Percentiles rank a stretch among this genome's conserved stretches.
These are phyloP conservation scores for Kryptopterus vitreolus DNA, from an alignment of 2,797 vertebrate genomes.

Conservation along the genomic window DNA sequence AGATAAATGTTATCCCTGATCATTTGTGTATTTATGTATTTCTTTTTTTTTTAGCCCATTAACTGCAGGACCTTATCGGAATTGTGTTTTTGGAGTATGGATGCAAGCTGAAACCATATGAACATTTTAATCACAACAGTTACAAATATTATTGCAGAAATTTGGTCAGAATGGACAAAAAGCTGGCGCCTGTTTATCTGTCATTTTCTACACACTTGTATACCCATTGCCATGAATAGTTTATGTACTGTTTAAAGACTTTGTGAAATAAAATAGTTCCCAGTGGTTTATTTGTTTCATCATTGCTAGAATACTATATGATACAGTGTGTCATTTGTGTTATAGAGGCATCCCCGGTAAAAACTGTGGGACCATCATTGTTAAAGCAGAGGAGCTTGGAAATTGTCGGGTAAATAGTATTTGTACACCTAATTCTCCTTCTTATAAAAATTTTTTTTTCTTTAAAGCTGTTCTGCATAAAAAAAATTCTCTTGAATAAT, in stretches of 20 bases:
- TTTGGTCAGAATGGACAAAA: neutral
- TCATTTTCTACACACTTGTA: neutral
- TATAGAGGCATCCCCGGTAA: slow-evolving; percentile 86
- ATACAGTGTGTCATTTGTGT: slow-evolving; percentile 45
- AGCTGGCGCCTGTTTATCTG: neutral
- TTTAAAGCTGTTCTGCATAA: slow-evolving; percentile 20
- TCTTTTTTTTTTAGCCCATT: neutral
- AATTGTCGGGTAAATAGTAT: slow-evolving; percentile 85
- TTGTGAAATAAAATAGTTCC: neutral
- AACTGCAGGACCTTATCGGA: neutral
- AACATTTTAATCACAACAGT: neutral
- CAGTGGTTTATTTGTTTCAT: neutral
- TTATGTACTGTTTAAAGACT: neutral
- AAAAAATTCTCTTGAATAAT: slow-evolving; percentile 10
- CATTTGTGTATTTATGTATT: neutral
- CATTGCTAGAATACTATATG: neutral
- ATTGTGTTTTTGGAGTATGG: neutral
- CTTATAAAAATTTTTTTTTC: neutral
- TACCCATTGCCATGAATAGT: neutral
- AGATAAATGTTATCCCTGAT: neutral
- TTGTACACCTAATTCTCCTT: neutral
- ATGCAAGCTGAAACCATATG: neutral
- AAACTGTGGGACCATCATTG: slow-evolving; percentile 88
- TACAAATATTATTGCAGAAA: neutral
- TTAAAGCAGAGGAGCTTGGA: slow-evolving; percentile 90